Base-by-base conservation (phyloP, 2,797 vertebrate genomes). In the Scleropages formosus region DNA sequence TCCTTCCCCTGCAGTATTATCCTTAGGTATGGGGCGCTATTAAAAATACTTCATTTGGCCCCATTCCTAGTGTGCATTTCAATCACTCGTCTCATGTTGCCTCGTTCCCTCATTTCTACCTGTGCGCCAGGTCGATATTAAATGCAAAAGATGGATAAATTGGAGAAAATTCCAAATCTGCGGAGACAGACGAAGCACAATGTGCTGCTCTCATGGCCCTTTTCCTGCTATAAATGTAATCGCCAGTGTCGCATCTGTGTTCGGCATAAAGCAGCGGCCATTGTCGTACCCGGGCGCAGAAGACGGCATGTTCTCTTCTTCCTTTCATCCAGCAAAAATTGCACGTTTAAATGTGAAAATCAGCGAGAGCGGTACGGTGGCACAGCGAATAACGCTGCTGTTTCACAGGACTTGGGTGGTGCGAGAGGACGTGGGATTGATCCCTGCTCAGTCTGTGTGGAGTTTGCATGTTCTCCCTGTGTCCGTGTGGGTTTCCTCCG, bases 21-120 rank as follows among this genome's bases (percentile, higher is more conserved):
- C 68, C 68, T 39, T 39, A 67, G 85, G 87, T 88, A 86, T 64
- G 82, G 76, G 74, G 84, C 79, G 87, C 83, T 87, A 84, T 80
- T 83, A 75, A 76, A 85, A 78, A 84, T 84, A 75, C 85, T 80
- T 85, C 85, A 86, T 84, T 84, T 84, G 83, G 84, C 78, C 85
- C 80, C 46, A 47, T 72, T 69, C 44, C 49, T 8, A 11, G 46
- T n/a, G 46, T 24, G 47, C 10, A 20, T 26, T 15, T 73, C 68
- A 66, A 65, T 77, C 61, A 46, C 65, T 47, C 66, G 20, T 12
- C 46, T 49, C 16, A 47, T 8, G 1, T 12, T 13, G 26, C 63
- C 16, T 10, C 63, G 6, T 16, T 18, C 11, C 15, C 61, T 61
- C 26, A 65, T 18, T 8, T 8, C 39, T 27, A 15, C 31, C 16